These are phyloP conservation scores for Acanthornis magna DNA, from an alignment of 2,797 vertebrate species.

Conservation along the genomic window DNA sequence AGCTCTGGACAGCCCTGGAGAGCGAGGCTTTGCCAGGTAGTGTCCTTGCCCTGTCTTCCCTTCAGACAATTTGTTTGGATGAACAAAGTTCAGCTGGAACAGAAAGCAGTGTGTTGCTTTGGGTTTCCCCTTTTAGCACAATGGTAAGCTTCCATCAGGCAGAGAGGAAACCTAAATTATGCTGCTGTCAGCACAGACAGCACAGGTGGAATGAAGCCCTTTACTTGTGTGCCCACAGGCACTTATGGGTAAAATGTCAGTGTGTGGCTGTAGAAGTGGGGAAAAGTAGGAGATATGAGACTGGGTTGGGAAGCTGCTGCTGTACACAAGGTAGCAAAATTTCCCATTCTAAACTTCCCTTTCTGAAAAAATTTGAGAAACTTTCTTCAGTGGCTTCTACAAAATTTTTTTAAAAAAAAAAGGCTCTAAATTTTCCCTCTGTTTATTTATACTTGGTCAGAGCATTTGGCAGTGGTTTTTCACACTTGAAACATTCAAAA, in stretches of 20 bases:
- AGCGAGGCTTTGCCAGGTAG: background rate
- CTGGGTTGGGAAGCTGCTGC: background rate
- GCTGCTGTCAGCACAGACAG: background rate
- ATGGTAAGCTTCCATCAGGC: background rate
- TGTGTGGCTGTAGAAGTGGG: background rate
- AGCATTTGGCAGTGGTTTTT: background rate
- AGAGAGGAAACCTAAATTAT: background rate
- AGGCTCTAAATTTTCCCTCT: background rate
- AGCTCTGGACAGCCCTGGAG: background rate
- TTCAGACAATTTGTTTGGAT: background rate
- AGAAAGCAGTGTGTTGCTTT: background rate
- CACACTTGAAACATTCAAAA: background rate
- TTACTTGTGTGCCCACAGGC: background rate
- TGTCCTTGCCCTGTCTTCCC: background rate
- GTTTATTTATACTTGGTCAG: slow-evolving; percentile 6
- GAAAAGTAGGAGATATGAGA: background rate
- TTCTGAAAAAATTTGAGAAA: background rate
- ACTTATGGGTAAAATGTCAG: background rate
- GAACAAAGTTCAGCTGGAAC: slow-evolving; percentile 12
- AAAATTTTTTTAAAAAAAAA: background rate
- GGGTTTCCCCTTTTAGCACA: background rate
- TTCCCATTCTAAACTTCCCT: background rate
- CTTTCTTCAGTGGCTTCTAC: background rate
- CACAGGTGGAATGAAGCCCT: background rate
- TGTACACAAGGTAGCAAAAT: background rate